Base-by-base conservation (phyloP, 2,888 invertebrate species). In the Pheosia tremula region DNA sequence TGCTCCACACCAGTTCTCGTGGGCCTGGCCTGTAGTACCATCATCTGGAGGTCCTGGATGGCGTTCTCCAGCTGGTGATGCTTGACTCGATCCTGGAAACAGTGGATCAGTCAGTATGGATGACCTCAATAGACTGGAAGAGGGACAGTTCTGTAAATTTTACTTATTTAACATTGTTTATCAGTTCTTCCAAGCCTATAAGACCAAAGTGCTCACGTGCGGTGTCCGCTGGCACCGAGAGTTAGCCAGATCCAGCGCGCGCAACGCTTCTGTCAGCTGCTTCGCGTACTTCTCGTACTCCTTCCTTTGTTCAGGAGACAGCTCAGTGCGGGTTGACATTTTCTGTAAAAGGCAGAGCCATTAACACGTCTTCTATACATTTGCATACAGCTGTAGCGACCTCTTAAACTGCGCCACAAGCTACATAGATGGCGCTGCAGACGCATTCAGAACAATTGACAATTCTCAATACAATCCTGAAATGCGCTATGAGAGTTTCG, bases 31-130 rank as follows among this genome's bases (percentile, higher is more conserved):
- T 88, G 87, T 54, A 92, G 75, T 49, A 86, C 69, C 6, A 75
- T 70, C 59, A 87, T 77, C 60, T 92, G 91, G 9, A 92, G 67
- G 36, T 85, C 84, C 47, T 88, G 83, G 0, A 87, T 80, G 0
- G 86, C 84, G 9, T 83, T 78, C 62, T 91, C 91, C 6, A 90
- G 62, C 11, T 88, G 81, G 6, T 81, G 68, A 0, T 83, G 79
- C 53, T 79, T 86, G 4, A 77, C 76, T 0, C 75, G 66, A 56
- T 91, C 87, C 91, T 91, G 63, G 0, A 69, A 61, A 60, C 52
- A 49, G 4, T 2, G 11, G n/a, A 54, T 36, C 37, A 52, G 43
- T 9, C 39, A 39, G 43, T 24, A 24, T 2, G 9, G 1, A 43
- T 9, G 10, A 8, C 43, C 9, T 24, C 24, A 24, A 24, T 24